A percentile compares a stretch with the other conserved stretches of the same genome.
Conservation (phyloP, 2,113 vertebrate genomes). For the Halichoeres trimaculatus region DNA sequence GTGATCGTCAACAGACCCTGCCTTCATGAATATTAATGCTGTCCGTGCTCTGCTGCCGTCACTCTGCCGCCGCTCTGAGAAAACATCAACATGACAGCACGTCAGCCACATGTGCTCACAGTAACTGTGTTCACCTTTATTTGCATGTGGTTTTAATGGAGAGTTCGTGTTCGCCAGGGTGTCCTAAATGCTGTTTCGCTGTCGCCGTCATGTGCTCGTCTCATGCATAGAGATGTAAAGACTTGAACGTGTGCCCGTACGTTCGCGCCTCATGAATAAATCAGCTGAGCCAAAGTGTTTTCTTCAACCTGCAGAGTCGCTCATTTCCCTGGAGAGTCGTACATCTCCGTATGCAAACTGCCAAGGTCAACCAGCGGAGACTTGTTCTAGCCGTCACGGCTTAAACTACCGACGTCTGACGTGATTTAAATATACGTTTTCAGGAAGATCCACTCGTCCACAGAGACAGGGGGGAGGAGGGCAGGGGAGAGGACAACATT, state of each 20-base stretch:
- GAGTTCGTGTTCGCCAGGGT: not conserved
- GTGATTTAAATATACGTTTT: constrained; percentile 13
- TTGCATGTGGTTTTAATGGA: not conserved
- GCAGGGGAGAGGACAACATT: constrained; percentile 27
- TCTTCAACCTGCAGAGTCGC: constrained; percentile 11
- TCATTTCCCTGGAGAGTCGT: constrained; percentile 21
- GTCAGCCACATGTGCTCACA: not conserved
- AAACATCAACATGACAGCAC: not conserved
- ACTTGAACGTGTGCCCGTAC: not conserved
- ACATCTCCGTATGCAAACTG: constrained; percentile 26
- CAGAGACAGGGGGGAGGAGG: not conserved
- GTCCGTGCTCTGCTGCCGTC: not conserved
- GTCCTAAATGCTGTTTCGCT: not conserved
- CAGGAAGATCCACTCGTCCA: not conserved
- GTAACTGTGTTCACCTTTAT: not conserved
- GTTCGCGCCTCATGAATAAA: constrained; percentile 45
- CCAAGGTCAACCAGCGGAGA: constrained; percentile 34
- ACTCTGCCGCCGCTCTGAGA: not conserved
- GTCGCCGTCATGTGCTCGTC: not conserved
- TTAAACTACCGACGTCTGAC: not conserved
- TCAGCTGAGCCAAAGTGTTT: constrained; percentile 33
- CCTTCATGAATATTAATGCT: not conserved
- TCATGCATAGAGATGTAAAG: constrained; percentile 12
- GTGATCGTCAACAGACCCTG: not conserved
- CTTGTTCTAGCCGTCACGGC: constrained; percentile 23